Base-by-base conservation (phyloP, 2,113 vertebrate species). In the Felis chaus region DNA sequence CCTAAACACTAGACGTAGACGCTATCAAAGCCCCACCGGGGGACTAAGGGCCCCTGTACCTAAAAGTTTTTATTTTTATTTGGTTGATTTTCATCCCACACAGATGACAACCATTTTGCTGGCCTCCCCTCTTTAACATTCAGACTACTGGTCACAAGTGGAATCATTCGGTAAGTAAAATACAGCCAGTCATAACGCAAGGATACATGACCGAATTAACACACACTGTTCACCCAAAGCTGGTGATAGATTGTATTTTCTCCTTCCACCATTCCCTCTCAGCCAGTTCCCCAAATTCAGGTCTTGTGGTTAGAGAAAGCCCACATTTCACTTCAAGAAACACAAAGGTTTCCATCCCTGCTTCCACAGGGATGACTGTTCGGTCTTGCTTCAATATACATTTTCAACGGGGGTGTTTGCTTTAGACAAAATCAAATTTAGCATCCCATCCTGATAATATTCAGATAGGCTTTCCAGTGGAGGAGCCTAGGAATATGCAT, bases 61-160 rank as follows among this genome's bases (percentile, higher is more conserved):
- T 57, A 55, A 61, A 3, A 3, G 0, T 6, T 81, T 69, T 86
- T 61, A n/a, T 82, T 48, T 95, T 93, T n/a, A 94, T 89, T 27
- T 21, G 41, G 66, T 2, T 53, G 33, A 89, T 63, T 97, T 94
- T 97, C 94, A 97, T 88, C 91, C 78, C 33, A 78, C 79, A 83
- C 7, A 16, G 3, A 66, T 84, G 92, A 36, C 0, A 12, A 85
- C 33, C 6, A 8, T 0, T 90, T 84, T 61, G 25, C 9, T 48
- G 63, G 97, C 69, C 36, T 89, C n/a, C 41, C 31, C 33, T 53
- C 55, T 68, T 19, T 19, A 85, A 48, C 33, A 55, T 11, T 16
- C 74, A 41, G 8, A 55, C 41, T 36, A 27, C 2, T 89, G 73
- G 57, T 61, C 73, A 27, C 21, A 96, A 95, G 36, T 81, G 57